Evolutionary conservation across 2,888 invertebrate genomes (phyloP).

Genomic region (Plemyria rubiginata): DNA sequence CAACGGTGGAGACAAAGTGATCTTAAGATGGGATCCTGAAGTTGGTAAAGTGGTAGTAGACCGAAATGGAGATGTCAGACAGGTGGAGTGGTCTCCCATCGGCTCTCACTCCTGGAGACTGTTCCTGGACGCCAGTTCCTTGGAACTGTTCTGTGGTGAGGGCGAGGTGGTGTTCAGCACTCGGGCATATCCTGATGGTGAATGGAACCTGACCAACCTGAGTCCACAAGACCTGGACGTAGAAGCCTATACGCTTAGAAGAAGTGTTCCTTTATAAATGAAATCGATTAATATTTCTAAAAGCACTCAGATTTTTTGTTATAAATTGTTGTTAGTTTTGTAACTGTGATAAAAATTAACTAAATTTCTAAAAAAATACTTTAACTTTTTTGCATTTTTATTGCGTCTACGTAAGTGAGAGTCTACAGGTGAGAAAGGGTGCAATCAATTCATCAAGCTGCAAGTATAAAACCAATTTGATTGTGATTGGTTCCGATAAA

Average conservation of each 20-base stretch:
- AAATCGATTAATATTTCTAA: too few species aligned
- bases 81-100: slow-evolving; percentile 71
- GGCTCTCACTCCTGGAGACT: slow-evolving; percentile 61
- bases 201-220: slow-evolving; percentile 66
- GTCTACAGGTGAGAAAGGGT: too few species aligned
- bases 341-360: too few species aligned
- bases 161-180: slow-evolving; percentile 78
- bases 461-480: too few species aligned
- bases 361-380: too few species aligned
- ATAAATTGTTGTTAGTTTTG: too few species aligned
- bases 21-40: slow-evolving; percentile 61
- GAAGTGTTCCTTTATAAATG: slow-evolving; percentile 61
- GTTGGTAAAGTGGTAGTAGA: slow-evolving; percentile 64
- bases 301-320: too few species aligned
- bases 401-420: too few species aligned
- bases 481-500: too few species aligned
- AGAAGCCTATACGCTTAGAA: slow-evolving; percentile 60
- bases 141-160: slow-evolving; percentile 77
- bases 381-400: too few species aligned
- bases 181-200: slow-evolving; percentile 67
- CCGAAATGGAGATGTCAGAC: slow-evolving; percentile 66
- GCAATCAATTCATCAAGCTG: too few species aligned
- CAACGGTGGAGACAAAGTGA: slow-evolving; percentile 59
- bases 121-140: slow-evolving; percentile 73
- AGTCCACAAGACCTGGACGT: slow-evolving; percentile 60